Evolutionary conservation across 1,140 invertebrate genomes (phyloP).

Genomic region (Venustaconcha ellipsiformis): DNA sequence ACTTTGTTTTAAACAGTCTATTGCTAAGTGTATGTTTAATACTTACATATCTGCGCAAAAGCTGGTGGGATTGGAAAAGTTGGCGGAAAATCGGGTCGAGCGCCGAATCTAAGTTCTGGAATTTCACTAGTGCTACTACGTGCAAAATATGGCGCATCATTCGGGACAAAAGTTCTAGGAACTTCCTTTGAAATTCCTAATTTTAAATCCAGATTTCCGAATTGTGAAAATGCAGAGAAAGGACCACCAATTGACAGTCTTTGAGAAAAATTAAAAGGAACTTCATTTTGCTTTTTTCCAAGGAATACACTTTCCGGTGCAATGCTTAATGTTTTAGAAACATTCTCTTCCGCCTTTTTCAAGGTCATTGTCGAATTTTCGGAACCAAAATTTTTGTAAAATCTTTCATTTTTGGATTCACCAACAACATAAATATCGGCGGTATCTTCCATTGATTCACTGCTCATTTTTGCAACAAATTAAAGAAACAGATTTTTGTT

Average conservation of each 20-base stretch:
- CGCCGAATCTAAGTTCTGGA: background rate
- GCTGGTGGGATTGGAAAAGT: conserved; percentile 33
- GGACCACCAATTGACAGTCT: conserved; percentile 14
- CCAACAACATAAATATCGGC: background rate
- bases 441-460: too few species aligned
- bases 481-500: too few species aligned
- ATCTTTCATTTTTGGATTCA: background rate
- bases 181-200: background rate
- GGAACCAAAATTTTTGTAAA: background rate
- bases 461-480: too few species aligned
- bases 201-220: conserved; percentile 6
- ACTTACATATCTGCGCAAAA: conserved; percentile 39
- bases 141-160: conserved; percentile 1
- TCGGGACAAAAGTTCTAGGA: background rate
- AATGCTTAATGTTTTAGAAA: background rate
- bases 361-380: background rate
- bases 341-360: background rate
- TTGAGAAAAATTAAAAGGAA: background rate
- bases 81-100: background rate
- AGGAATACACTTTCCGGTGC: background rate
- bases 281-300: background rate
- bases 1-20: background rate
- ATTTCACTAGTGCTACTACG: background rate
- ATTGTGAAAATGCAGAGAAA: conserved; percentile 26
- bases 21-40: background rate